A percentile compares a stretch with the other conserved stretches of the same genome.
Evolutionary conservation across 2,797 vertebrate species (phyloP).

Genomic region (Mycteria americana): DNA sequence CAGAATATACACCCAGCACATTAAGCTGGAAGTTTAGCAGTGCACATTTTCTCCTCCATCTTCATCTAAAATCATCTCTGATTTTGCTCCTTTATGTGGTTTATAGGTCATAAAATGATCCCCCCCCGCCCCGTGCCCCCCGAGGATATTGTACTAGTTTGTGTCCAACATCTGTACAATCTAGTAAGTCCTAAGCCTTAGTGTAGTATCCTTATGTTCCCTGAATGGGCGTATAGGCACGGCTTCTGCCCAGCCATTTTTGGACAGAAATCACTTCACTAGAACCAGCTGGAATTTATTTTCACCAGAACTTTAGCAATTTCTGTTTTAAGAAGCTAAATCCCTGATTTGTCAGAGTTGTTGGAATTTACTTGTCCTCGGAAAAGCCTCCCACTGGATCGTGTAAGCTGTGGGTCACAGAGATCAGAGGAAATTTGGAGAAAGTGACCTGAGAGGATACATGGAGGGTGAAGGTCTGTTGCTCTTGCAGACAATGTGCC

Average conservation of each 20-base stretch:
- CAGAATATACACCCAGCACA: not conserved
- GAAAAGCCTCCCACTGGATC: not conserved
- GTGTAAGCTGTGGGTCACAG: not conserved
- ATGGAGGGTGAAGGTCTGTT: not conserved
- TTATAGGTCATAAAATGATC: constrained; percentile 12
- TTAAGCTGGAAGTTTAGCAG: not conserved
- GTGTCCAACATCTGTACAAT: not conserved
- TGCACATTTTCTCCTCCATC: not conserved
- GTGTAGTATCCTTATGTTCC: not conserved
- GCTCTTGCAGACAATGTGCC: not conserved
- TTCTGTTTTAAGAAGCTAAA: not conserved
- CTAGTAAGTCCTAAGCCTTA: not conserved
- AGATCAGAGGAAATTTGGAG: not conserved
- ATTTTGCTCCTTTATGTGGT: not conserved
- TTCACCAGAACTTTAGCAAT: not conserved
- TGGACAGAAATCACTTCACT: not conserved
- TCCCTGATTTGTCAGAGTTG: not conserved
- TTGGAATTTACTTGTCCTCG: not conserved
- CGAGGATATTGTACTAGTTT: not conserved
- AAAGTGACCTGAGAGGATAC: not conserved
- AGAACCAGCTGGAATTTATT: not conserved
- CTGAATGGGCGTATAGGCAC: not conserved
- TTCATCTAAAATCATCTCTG: not conserved
- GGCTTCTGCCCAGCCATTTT: not conserved
- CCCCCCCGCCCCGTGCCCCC: not conserved